phyloP scores from a whole-genome alignment of 2,113 vertebrate species.

The Sturnira hondurensis region DNA sequence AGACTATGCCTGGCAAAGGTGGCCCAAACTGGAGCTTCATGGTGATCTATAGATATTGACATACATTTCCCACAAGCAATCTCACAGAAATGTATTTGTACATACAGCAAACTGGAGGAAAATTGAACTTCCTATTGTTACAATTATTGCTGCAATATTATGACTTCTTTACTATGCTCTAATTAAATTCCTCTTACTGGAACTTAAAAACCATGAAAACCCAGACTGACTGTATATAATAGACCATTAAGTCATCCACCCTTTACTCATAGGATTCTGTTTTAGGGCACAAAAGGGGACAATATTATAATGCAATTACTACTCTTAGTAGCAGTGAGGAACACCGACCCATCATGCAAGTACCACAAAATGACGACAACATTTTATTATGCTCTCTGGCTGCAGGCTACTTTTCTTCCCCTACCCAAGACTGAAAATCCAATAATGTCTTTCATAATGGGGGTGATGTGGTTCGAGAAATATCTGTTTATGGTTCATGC shows the following conservation, averaged over 20 bases:
- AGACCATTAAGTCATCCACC: slow-evolving; percentile 24
- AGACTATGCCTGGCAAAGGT: neutral
- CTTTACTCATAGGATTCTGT: slow-evolving; percentile 16
- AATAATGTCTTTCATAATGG: slow-evolving; percentile 53
- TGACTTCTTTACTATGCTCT: slow-evolving; percentile 53
- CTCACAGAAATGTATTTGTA: neutral
- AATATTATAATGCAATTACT: slow-evolving; percentile 49
- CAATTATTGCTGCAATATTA: neutral
- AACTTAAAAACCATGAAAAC: slow-evolving; percentile 45
- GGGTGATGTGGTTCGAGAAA: slow-evolving; percentile 42
- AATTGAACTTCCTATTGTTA: neutral
- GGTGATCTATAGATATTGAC: neutral
- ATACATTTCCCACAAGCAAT: neutral
- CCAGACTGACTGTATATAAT: neutral
- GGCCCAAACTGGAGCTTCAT: neutral
- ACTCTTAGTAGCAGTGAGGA: slow-evolving; percentile 34
- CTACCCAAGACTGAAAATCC: slow-evolving; percentile 47
- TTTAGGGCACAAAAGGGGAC: slow-evolving; percentile 33
- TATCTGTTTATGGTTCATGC: slow-evolving; percentile 52
- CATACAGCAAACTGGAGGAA: neutral
- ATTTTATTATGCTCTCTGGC: slow-evolving; percentile 45
- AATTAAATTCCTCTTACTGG: slow-evolving; percentile 53
- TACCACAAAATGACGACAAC: slow-evolving; percentile 46
- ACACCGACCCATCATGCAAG: slow-evolving; percentile 28
- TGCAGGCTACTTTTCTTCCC: slow-evolving; percentile 46